Evolutionary conservation across 1,140 invertebrate genomes (phyloP), one percentile per base, ranked within the genome.

Genomic region (Nasonia vitripennis): DNA sequence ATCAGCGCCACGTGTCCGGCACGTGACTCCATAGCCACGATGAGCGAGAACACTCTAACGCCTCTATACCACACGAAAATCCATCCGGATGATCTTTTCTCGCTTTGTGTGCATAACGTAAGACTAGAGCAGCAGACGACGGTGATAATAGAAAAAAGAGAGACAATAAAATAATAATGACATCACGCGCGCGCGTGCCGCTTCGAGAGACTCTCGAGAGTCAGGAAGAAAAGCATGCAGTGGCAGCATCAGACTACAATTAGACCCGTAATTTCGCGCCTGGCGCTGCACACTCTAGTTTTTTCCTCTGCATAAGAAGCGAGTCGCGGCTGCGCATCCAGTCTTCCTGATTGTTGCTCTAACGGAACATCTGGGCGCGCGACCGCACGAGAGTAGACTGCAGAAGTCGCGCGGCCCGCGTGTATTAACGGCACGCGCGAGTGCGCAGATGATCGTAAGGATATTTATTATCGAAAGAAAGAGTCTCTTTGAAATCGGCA

Each of bases 1-100:
- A 17, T 17, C 45, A 17, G 14, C 74, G 87, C 78, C 90, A 89
- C 89, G 89, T 90, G 89, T 68, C 55, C 84, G 87, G 77, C 90
- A 91, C 90, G 90, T 90, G 89, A 86, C 87, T 55, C 78, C 1
- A 27, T 70, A 83, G 55, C 23, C 14, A 68, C 67, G 67, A n/a
- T 71, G 14, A n/a, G 20, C 68, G 27, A 27, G 27, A 27, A 27
- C 9, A 37, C 34, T 37, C 34, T 37, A 37, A 37, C 34, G 34
- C 34, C 34, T 4, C 34, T 31, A 71, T 71, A 31, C 20, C n/a
- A 71, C 45, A 23, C 68, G n/a, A 37, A 17, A n/a, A 51, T 67
- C 55, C 48, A 51, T 51, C 12, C 48, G 48, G 48, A 62, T 62
- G 20, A 62, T 62, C 55, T 62, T 45, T 80, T 67, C 51, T 68